phyloP scores from a whole-genome alignment of 2,888 invertebrate genomes.

The Oscheius onirici region DNA sequence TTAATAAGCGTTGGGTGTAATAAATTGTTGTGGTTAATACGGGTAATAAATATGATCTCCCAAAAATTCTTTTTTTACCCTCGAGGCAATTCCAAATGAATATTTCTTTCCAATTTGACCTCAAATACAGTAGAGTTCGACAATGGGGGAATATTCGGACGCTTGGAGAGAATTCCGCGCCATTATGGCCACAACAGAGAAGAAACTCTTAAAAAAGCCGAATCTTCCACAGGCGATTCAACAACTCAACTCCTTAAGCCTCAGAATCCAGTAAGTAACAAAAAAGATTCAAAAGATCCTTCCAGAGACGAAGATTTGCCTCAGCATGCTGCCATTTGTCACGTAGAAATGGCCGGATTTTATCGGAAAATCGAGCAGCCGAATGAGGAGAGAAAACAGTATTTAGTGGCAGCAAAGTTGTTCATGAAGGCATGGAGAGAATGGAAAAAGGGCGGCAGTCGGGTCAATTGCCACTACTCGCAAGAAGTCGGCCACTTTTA shows the following conservation, averaged over 20 bases:
- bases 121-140: not conserved
- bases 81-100: too few species aligned
- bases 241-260: slow-evolving; percentile 13
- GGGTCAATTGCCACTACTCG: slow-evolving; percentile 20
- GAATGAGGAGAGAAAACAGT: slow-evolving; percentile 31
- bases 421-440: slow-evolving; percentile 15
- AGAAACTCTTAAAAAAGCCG: slow-evolving; percentile 34
- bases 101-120: too few species aligned
- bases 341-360: slow-evolving; percentile 28
- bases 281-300: not conserved
- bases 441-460: slow-evolving; percentile 22
- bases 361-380: slow-evolving; percentile 17
- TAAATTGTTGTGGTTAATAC: too few species aligned
- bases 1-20: too few species aligned
- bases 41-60: too few species aligned
- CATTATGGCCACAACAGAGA: slow-evolving; percentile 23
- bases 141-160: slow-evolving; percentile 23
- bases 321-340: slow-evolving; percentile 29
- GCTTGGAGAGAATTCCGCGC: slow-evolving; percentile 27
- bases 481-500: slow-evolving; percentile 16
- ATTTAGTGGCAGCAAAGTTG: slow-evolving; percentile 22
- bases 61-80: too few species aligned
- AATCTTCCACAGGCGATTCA: slow-evolving; percentile 24
- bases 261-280: slow-evolving; percentile 22
- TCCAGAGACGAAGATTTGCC: slow-evolving; percentile 34